A percentile compares a stretch with the other conserved stretches of the same genome.
These are phyloP conservation scores for Apis laboriosa DNA, from an alignment of 1,140 invertebrate species.

Conservation along the genomic window DNA sequence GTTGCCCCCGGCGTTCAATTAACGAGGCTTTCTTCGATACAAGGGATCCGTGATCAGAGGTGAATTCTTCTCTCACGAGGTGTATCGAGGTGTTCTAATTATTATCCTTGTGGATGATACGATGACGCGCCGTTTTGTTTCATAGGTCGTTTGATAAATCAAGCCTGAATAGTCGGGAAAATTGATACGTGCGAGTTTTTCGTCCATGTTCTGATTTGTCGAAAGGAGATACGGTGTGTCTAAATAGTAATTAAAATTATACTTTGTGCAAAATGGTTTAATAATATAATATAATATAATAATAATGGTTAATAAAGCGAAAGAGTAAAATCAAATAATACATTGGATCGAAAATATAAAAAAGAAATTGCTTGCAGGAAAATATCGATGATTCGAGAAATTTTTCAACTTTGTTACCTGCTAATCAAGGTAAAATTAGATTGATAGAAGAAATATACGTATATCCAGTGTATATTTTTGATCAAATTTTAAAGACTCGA, in stretches of 20 bases:
- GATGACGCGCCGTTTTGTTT: neutral
- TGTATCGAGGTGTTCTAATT: conserved; percentile 6
- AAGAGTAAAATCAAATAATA: too few relatives aligned
- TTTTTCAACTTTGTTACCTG: too few relatives aligned
- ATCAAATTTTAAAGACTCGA: neutral
- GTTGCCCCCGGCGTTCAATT: conserved; percentile 5
- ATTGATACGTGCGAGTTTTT: neutral
- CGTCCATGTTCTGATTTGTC: neutral
- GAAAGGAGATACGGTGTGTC: too few relatives aligned
- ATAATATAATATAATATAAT: too few relatives aligned
- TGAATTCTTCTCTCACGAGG: neutral
- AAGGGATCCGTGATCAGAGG: neutral
- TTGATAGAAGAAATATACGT: too few relatives aligned
- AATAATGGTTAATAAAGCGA: too few relatives aligned
- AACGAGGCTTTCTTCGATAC: conserved; percentile 15
- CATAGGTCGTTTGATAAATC: neutral
- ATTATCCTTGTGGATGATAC: neutral
- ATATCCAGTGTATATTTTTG: neutral
- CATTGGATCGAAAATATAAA: too few relatives aligned
- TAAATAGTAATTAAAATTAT: too few relatives aligned
- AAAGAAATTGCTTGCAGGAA: too few relatives aligned
- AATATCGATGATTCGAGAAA: too few relatives aligned
- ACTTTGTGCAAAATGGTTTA: too few relatives aligned
- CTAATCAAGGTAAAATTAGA: too few relatives aligned
- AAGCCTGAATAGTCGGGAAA: neutral